phyloP scores from a whole-genome alignment of 30 jellyfish, hydroid and myxozoan species.

The Turritopsis rubra region DNA sequence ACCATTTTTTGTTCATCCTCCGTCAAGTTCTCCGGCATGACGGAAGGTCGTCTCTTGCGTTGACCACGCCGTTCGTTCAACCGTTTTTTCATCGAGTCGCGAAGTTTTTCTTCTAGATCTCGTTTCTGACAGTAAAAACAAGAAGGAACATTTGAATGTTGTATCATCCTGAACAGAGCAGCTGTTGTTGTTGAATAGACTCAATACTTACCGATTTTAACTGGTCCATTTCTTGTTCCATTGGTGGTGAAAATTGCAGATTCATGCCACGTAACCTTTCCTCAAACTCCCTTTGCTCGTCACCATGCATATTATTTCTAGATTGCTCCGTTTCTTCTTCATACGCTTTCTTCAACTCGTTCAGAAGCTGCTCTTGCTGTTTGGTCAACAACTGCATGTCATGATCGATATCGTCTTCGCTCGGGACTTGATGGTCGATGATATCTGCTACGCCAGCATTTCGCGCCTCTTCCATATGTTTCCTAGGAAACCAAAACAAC shows the following conservation, averaged over 20 bases:
- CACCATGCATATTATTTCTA: slow-evolving; percentile 35
- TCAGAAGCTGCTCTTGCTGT: slow-evolving; percentile 75
- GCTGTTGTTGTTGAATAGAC: neutral
- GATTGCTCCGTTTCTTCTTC: slow-evolving; percentile 58
- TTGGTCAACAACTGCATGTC: slow-evolving; percentile 52
- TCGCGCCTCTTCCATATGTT: slow-evolving; percentile 73
- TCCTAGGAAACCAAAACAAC: slow-evolving; percentile 24
- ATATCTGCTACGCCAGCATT: slow-evolving; percentile 66
- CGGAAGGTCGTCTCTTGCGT: slow-evolving; percentile 38
- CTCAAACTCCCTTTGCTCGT: slow-evolving; percentile 61
- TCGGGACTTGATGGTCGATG: slow-evolving; percentile 50
- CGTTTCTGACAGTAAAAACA: neutral
- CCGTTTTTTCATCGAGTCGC: slow-evolving; percentile 45
- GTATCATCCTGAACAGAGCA: neutral
- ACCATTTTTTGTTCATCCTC: slow-evolving; percentile 47
- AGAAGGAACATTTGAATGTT: neutral
- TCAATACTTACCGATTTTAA: slow-evolving; percentile 40
- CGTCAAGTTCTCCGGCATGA: slow-evolving; percentile 43
- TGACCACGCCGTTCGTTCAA: slow-evolving; percentile 52
- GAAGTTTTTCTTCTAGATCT: slow-evolving; percentile 16
- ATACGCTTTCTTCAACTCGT: slow-evolving; percentile 66
- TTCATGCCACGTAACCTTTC: slow-evolving; percentile 49
- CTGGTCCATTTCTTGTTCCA: slow-evolving; percentile 54
- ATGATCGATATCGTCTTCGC: slow-evolving; percentile 57
- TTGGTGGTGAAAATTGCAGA: slow-evolving; percentile 38